Percentiles rank a stretch among this genome's conserved stretches.
phyloP scores from a whole-genome alignment of 1,140 invertebrate genomes.

The Drosophila parvula region DNA sequence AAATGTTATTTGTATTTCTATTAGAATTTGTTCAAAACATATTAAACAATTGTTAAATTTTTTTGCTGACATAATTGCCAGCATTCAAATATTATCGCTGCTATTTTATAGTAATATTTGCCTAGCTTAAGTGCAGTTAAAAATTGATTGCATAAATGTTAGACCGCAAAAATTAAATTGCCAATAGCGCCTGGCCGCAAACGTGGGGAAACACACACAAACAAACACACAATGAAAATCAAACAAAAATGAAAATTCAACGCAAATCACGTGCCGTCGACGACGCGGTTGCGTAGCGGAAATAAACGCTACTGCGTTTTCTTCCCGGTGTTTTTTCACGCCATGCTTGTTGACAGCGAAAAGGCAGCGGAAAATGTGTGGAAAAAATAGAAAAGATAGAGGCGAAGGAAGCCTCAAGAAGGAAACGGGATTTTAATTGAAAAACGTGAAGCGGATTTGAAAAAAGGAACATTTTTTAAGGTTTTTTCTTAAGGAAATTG shows the following conservation, averaged over 20 bases:
- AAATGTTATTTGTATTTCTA: background rate
- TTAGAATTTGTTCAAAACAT: background rate
- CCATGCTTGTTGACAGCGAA: constrained; percentile 43
- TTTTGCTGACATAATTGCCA: constrained; percentile 26
- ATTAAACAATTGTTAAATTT: constrained; percentile 14
- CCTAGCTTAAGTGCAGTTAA: constrained; percentile 21
- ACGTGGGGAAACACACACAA: constrained; percentile 27
- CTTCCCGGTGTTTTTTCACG: constrained; percentile 40
- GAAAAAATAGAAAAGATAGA: constrained; percentile 5
- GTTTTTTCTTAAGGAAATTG: background rate
- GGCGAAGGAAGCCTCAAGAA: background rate
- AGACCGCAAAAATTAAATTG: constrained; percentile 71
- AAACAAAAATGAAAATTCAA: constrained; percentile 57
- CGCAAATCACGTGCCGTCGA: constrained; percentile 63
- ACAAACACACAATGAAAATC: constrained; percentile 39
- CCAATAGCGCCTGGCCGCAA: constrained; percentile 43
- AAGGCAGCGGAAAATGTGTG: constrained; percentile 17
- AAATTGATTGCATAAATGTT: constrained; percentile 65
- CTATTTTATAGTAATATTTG: constrained; percentile 11
- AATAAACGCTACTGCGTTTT: constrained; percentile 67
- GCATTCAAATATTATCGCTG: constrained; percentile 7
- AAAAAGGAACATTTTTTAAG: background rate
- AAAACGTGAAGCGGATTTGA: constrained; percentile 65
- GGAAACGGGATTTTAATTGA: constrained; percentile 75
- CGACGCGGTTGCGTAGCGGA: constrained; percentile 54